Conservation (phyloP, 92 coral and sea anemone species). For the Parazoanthus atlanticus region DNA sequence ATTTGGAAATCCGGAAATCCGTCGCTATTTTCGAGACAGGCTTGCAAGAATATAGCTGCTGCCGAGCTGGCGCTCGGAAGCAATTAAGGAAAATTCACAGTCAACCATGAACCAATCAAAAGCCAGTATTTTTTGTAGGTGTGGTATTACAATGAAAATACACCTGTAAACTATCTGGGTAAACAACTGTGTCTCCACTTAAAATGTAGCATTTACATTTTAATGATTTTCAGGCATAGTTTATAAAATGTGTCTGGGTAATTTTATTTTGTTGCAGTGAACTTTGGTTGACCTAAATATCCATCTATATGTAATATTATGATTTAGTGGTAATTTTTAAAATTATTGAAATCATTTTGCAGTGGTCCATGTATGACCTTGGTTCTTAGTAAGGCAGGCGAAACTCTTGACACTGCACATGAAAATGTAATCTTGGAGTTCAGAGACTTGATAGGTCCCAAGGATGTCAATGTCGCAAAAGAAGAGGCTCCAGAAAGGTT, state of each 20-base stretch:
- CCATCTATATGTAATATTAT: too few species aligned
- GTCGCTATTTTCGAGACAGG: too few species aligned
- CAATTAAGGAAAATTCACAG: too few species aligned
- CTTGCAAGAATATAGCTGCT: too few species aligned
- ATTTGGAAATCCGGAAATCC: too few species aligned
- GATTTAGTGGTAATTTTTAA: not conserved
- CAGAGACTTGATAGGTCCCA: slow-evolving; percentile 97
- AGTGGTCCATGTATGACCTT: slow-evolving; percentile 98
- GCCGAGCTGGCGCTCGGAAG: too few species aligned
- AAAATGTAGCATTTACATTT: not conserved
- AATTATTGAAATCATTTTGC: not conserved
- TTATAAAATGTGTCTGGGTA: not conserved
- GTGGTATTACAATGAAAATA: not conserved
- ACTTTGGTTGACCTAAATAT: not conserved
- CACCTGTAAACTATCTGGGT: too few species aligned
- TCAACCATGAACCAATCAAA: too few species aligned
- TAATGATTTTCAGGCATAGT: not conserved
- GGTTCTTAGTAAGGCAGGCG: slow-evolving; percentile 86
- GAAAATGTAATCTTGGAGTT: slow-evolving; percentile 85
- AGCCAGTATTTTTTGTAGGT: too few species aligned
- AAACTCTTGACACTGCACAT: slow-evolving; percentile 69
- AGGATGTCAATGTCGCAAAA: slow-evolving; percentile 94
- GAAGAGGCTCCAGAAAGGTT: slow-evolving; percentile 98
- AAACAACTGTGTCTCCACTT: not conserved
- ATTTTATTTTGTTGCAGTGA: not conserved